Evolutionary conservation across 2,113 vertebrate genomes (phyloP), one percentile per base, ranked within the genome.

Genomic region (Cyanoderma ruficeps): DNA sequence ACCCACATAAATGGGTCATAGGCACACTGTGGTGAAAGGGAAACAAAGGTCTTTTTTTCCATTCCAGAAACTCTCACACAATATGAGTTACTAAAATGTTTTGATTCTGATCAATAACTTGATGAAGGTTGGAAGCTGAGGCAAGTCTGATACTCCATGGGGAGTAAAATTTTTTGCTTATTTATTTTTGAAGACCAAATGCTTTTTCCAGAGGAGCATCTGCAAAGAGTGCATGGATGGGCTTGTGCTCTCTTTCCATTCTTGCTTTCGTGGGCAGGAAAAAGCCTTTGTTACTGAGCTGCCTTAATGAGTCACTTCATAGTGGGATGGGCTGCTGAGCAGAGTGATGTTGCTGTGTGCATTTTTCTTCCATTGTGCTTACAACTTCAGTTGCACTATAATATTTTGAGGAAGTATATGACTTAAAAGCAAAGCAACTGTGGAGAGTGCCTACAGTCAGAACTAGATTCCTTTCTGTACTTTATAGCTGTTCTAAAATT

Each of bases 221-320:
- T 83, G 39, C 1, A 4, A 50, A 69, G 55, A 90, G 55, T n/a
- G 20, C 24, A 20, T 85, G 53, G 69, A 33, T 67, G 31, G 64
- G 52, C 75, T 96, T 3, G 3, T 78, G 19, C 57, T 64, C 42
- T 95, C 65, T 79, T 75, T 75, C 83, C 42, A 42, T 94, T 97
- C 82, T 82, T 85, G 42, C 52, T 64, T 76, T 92, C 0, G 0
- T 74, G 93, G 84, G 77, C 78, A 96, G 83, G 63, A 93, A 74
- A 81, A 87, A 96, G 53, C 46, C 1, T 94, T 76, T 96, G 63
- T 89, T 93, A 27, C 31, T 19, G 46, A 94, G 76, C 70, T 94
- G 37, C 92, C 95, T 89, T 87, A 96, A n/a, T 88, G 82, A 96
- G 35, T 92, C 76, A 89, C 52, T 94, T 55, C 50, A 23, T 59